A percentile compares a stretch with the other conserved stretches of the same genome.
Evolutionary conservation across 2,888 invertebrate species (phyloP).

Genomic region (Ischnura elegans): DNA sequence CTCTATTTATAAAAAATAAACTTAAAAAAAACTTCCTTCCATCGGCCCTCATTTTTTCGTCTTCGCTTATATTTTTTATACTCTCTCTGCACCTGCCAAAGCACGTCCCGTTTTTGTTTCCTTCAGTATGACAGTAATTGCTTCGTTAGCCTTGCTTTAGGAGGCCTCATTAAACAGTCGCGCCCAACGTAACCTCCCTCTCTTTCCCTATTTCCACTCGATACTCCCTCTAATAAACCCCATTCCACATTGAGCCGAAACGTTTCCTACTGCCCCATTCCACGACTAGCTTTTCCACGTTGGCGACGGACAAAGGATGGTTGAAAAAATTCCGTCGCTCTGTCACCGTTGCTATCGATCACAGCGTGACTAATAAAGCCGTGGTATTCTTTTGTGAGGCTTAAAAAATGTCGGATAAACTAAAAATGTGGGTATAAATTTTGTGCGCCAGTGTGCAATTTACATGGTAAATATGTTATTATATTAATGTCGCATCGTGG

Average conservation of each 20-base stretch:
- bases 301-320: no score
- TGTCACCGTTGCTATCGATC: background rate
- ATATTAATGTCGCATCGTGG: background rate
- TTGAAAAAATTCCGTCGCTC: no score
- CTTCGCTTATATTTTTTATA: no score
- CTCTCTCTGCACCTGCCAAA: no score
- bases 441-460: background rate
- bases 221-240: no score
- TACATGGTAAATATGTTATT: no score
- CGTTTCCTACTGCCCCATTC: no score
- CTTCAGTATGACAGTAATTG: conserved; percentile 32
- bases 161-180: background rate
- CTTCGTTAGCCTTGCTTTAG: conserved; percentile 47
- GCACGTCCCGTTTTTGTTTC: background rate
- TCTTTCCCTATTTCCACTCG: background rate
- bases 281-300: no score
- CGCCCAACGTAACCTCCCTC: background rate
- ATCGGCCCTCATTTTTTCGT: background rate
- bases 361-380: background rate
- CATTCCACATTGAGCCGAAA: no score
- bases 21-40: background rate
- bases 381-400: background rate
- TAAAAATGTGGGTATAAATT: background rate
- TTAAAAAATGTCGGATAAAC: background rate
- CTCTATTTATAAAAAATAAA: background rate